Evolutionary conservation across 2,888 invertebrate genomes (phyloP).

Genomic region (Pammene fasciana): DNA sequence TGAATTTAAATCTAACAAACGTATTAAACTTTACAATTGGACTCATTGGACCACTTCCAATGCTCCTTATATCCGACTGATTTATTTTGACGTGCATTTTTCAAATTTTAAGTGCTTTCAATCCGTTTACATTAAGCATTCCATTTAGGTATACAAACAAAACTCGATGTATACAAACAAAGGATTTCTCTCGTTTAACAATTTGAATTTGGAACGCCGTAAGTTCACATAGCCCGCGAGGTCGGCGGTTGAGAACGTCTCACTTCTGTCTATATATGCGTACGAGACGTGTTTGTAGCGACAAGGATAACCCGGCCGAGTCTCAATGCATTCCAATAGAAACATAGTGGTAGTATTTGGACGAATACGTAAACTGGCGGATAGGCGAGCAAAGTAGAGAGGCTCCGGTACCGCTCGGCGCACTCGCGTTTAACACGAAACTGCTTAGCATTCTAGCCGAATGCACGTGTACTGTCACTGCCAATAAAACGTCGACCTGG

Average conservation of each 20-base stretch:
- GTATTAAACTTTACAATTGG: slow-evolving; percentile 36
- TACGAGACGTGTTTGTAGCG: slow-evolving; percentile 59
- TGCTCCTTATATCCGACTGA: slow-evolving; percentile 44
- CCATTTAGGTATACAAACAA: slow-evolving; percentile 58
- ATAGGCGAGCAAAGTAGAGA: slow-evolving; percentile 47
- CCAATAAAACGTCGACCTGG: slow-evolving; percentile 76
- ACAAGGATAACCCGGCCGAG: slow-evolving; percentile 60
- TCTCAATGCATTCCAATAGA: slow-evolving; percentile 42
- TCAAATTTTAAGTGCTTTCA: slow-evolving; percentile 49
- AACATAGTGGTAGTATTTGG: slow-evolving; percentile 12
- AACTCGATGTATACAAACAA: slow-evolving; percentile 67
- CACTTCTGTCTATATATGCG: slow-evolving; percentile 68
- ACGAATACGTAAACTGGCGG: slow-evolving; percentile 8
- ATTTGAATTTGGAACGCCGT: slow-evolving; percentile 67
- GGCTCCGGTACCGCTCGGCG: slow-evolving; percentile 52
- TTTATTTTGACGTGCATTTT: slow-evolving; percentile 59
- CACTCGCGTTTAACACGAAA: slow-evolving; percentile 68
- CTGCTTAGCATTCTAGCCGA: slow-evolving; percentile 80
- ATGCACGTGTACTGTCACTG: slow-evolving; percentile 70
- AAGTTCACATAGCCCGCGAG: slow-evolving; percentile 67
- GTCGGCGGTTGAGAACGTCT: slow-evolving; percentile 71
- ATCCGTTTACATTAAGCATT: slow-evolving; percentile 44
- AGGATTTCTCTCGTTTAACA: slow-evolving; percentile 62
- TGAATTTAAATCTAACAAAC: slow-evolving; percentile 38
- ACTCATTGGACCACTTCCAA: slow-evolving; percentile 29